A percentile compares a stretch with the other conserved stretches of the same genome.
These are phyloP conservation scores for Portevinia maculata DNA, from an alignment of 2,888 invertebrate species.

Conservation along the genomic window DNA sequence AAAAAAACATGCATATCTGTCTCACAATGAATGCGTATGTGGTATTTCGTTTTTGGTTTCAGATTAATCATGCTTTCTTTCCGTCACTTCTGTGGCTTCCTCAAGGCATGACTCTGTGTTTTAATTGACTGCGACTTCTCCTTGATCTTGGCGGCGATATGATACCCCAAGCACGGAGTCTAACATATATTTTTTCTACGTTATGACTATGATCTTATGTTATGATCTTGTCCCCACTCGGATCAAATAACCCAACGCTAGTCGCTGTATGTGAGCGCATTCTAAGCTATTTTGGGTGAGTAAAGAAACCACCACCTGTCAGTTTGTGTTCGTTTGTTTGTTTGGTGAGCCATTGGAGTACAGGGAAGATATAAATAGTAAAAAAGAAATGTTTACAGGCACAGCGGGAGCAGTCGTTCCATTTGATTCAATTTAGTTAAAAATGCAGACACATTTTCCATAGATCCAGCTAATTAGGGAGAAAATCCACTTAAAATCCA, in stretches of 20 bases:
- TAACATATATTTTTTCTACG: slow-evolving; percentile 17
- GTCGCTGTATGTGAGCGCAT: slow-evolving; percentile 2
- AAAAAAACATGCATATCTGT: too few species aligned
- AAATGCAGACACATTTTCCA: slow-evolving; percentile 6
- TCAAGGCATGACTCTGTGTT: slow-evolving; percentile 13
- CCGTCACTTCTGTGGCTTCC: slow-evolving; percentile 63
- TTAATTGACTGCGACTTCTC: slow-evolving; percentile 62
- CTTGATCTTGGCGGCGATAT: slow-evolving; percentile 42
- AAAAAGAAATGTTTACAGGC: slow-evolving; percentile 8
- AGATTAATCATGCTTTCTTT: slow-evolving; percentile 38
- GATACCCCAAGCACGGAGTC: slow-evolving; percentile 47
- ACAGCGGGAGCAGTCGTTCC: slow-evolving; percentile 38
- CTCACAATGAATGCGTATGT: slow-evolving; percentile 12
- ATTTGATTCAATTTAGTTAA: slow-evolving; percentile 2
- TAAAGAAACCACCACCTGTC: slow-evolving; percentile 43
- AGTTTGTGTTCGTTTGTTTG: slow-evolving; percentile 14
- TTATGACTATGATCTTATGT: slow-evolving; percentile 29
- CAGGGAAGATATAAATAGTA: too few species aligned
- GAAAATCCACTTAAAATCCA: not conserved
- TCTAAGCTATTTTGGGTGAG: slow-evolving; percentile 12
- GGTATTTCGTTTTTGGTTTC: slow-evolving; percentile 50
- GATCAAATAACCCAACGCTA: slow-evolving; percentile 48
- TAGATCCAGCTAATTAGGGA: slow-evolving; percentile 12
- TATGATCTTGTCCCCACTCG: slow-evolving; percentile 49
- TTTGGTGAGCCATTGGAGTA: slow-evolving; percentile 9